phyloP scores from a whole-genome alignment of 2,797 vertebrate species.

The Smutsia gigantea region DNA sequence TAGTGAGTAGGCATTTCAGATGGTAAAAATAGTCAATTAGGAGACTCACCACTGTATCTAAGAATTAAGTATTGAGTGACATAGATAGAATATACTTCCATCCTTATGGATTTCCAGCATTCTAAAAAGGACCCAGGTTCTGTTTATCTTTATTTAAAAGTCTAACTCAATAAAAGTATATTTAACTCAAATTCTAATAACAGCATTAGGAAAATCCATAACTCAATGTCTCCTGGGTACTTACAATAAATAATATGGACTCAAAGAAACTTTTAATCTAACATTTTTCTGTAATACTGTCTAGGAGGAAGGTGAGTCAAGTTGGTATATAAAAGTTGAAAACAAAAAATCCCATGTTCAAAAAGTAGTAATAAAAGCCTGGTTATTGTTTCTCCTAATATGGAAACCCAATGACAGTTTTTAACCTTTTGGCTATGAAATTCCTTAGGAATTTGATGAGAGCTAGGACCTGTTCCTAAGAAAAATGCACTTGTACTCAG shows the following conservation, averaged over 20 bases:
- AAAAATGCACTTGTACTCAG: neutral
- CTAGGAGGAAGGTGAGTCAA: conserved; percentile 25
- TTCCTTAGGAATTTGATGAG: neutral
- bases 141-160: neutral
- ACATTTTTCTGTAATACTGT: neutral
- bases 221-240: neutral
- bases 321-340: neutral
- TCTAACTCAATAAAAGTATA: neutral
- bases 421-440: neutral
- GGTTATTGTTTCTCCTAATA: neutral
- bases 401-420: neutral
- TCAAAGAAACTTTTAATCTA: neutral
- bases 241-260: neutral
- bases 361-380: neutral
- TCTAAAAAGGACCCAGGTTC: neutral
- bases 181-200: conserved; percentile 26
- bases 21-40: neutral
- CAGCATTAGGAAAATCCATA: neutral
- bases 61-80: neutral
- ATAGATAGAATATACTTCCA: neutral
- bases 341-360: neutral
- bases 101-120: neutral
- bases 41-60: neutral
- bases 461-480: neutral
- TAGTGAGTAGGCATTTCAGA: neutral